phyloP scores from a whole-genome alignment of 2,888 invertebrate genomes.

The Frankliniella intonsa region DNA sequence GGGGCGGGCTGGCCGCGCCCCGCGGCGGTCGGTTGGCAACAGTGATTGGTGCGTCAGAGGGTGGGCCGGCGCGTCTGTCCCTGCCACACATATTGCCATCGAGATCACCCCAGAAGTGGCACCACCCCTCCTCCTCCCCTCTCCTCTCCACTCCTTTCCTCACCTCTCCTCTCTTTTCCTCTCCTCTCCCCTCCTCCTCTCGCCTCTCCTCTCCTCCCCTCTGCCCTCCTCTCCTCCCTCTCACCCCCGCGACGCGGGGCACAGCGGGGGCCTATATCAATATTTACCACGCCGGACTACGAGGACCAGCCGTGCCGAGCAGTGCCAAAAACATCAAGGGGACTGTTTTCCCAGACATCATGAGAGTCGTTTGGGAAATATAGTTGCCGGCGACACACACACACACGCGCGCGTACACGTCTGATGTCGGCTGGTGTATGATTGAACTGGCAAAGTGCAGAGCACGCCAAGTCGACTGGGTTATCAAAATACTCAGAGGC shows the following conservation, averaged over 20 bases:
- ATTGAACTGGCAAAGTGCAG: not conserved
- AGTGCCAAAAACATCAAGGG: slow-evolving; percentile 21
- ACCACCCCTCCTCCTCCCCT: not conserved
- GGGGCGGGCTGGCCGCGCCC: no score
- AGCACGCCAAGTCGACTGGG: not conserved
- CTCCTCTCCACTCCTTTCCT: not conserved
- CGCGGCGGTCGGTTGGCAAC: no score
- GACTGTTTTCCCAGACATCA: slow-evolving; percentile 23
- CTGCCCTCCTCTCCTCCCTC: not conserved
- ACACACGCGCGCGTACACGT: not conserved
- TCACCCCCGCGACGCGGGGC: not conserved
- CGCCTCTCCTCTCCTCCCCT: not conserved
- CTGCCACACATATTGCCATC: not conserved
- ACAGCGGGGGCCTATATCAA: not conserved
- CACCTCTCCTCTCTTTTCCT: not conserved
- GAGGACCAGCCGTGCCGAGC: no score
- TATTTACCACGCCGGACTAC: not conserved
- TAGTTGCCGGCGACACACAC: not conserved
- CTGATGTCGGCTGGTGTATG: not conserved
- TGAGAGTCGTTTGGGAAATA: slow-evolving; percentile 20
- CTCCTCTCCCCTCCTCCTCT: not conserved
- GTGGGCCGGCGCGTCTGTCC: not conserved
- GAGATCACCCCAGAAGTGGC: not conserved
- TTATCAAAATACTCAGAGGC: not conserved
- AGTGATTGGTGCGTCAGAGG: no score